phyloP scores from a whole-genome alignment of 2,113 vertebrate species.

The Pongo abelii region DNA sequence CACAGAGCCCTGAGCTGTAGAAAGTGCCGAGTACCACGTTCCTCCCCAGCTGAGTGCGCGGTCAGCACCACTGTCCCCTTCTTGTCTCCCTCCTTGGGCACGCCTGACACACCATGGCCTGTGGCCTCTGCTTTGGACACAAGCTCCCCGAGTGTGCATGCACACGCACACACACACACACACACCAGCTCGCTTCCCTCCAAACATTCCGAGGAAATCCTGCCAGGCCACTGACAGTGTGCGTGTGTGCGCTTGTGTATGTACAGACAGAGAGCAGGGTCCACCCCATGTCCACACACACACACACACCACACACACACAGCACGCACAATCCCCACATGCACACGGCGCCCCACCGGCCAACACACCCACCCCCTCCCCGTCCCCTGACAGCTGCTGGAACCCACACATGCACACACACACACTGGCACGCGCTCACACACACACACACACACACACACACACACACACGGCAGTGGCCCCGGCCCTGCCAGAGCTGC shows the following conservation, averaged over 20 bases:
- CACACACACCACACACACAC: background rate
- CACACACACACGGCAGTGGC: background rate
- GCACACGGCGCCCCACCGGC: background rate
- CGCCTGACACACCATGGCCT: background rate
- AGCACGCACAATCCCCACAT: conserved; percentile 30
- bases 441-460: background rate
- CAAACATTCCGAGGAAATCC: background rate
- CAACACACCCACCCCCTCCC: conserved; percentile 53
- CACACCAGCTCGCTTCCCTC: background rate
- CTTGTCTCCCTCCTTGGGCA: background rate
- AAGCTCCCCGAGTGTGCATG: background rate
- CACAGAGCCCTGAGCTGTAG: background rate
- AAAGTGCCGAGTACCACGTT: background rate
- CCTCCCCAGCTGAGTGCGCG: background rate
- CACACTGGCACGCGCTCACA: background rate
- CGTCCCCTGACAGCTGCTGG: background rate
- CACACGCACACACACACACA: background rate
- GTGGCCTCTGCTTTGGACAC: background rate
- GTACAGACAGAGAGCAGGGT: background rate
- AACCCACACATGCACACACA: background rate
- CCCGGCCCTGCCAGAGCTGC: conserved; percentile 54
- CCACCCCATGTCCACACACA: background rate
- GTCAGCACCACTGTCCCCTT: background rate
- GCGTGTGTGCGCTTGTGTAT: background rate
- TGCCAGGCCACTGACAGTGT: background rate